phyloP scores from a whole-genome alignment of 2,113 vertebrate genomes.

The Bungarus multicinctus region DNA sequence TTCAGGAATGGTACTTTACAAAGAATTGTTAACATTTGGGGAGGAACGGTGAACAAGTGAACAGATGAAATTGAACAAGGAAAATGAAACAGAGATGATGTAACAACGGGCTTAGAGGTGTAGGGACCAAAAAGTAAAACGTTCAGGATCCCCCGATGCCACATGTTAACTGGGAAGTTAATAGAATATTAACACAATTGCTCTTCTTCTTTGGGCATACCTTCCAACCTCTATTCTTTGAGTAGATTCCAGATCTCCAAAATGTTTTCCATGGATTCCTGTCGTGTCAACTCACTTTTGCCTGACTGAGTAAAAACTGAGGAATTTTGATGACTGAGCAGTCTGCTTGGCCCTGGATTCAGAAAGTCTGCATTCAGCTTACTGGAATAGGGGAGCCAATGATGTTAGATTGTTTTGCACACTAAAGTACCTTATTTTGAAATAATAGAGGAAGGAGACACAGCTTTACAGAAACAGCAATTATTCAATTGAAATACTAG shows the following conservation, averaged over 20 bases:
- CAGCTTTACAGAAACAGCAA: background rate
- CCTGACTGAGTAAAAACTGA: background rate
- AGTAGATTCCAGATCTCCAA: background rate
- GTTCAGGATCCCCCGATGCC: background rate
- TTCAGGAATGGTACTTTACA: background rate
- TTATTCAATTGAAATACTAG: background rate
- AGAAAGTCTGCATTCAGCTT: background rate
- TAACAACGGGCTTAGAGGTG: background rate
- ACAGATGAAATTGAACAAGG: background rate
- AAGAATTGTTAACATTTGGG: background rate
- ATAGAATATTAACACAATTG: background rate
- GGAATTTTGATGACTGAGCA: conserved; percentile 28
- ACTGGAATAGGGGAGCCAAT: background rate
- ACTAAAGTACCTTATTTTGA: too few relatives aligned
- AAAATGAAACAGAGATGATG: background rate
- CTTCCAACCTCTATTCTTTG: background rate
- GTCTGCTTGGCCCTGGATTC: background rate
- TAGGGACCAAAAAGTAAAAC: background rate
- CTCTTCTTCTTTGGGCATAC: background rate
- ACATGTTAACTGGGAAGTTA: background rate
- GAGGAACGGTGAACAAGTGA: background rate
- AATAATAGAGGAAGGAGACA: background rate
- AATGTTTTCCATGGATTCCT: background rate
- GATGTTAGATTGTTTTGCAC: background rate
- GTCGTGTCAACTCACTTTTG: background rate